Base-by-base conservation (phyloP, 2,888 invertebrate genomes). In the Oscheius sp. region DNA sequence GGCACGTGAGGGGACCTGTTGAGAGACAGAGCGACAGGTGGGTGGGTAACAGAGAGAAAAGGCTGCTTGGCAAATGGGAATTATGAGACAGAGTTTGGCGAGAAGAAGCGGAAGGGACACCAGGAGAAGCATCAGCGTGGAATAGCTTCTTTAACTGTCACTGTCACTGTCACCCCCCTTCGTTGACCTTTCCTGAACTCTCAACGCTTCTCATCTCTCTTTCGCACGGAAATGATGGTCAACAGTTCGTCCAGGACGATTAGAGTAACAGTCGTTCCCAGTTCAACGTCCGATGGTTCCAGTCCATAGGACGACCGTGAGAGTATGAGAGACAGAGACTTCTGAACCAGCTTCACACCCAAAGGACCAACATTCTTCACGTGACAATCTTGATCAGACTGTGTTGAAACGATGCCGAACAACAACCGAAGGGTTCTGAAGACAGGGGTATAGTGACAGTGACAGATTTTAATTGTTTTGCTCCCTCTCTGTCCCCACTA, bases 1-100 rank as follows among this genome's bases (percentile, higher is more conserved):
- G 42, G 42, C 42, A 42, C 42, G 42, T 42, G 42, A 21, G 21
- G 21, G 21, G 21, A 21, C 21, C 21, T 21, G 21, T 21, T 21
- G 50, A 53, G 53, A 53, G 53, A 53, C n/a, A 53, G 53, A 11
- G 53, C 3, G 53, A 53, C n/a, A 53, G 53, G 21, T 13, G 53
- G 21, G 53, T n/a, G 53, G 53, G 42, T 42, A 7, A 53, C 7
- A 53, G 53, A 21, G 21, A 21, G 42, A 42, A 42, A 3, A 42
- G 7, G 42, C 42, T 42, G 42, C 7, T 42, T 42, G 42, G 42
- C 42, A 42, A 42, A 42, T 7, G 13, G 50, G 13, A 13, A 48
- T 1, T 10, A 21, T n/a, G 53, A 53, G 53, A 53, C 13, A 53
- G 50, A 48, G 53, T n/a, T 13, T n/a, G 53, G 11, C n/a, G 53